Evolutionary conservation across 2,113 vertebrate species (phyloP), one percentile per base, ranked within the genome.

Genomic region (Ailurus styani): DNA sequence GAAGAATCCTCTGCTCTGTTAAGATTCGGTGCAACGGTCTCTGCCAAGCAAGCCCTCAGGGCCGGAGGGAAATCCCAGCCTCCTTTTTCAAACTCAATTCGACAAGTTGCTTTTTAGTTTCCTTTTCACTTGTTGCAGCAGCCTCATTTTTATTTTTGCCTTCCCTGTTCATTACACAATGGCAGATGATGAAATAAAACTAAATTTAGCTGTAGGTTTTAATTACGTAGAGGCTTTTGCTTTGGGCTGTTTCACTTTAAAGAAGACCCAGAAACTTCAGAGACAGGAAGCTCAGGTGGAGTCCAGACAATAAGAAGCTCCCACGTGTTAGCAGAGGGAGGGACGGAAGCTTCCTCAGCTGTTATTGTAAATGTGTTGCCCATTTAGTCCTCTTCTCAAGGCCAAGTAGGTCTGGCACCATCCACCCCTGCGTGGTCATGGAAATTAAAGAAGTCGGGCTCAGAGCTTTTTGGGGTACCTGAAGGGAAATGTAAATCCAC

Each of bases 61-160:
- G 68, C 23, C 29, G 25, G 17, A 27, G 23, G 25, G 54, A 29
- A 96, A 64, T 17, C 52, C 72, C 85, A 18, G 17, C 4, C 66
- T 52, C 7, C 2, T 75, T 62, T 54, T 84, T 42, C 60, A 50
- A 40, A 37, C 40, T 20, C 42, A 2, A 0, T 34, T 14, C n/a
- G 21, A 40, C 79, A 68, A 20, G 29, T 47, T 52, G 20, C 37
- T 4, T 82, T 85, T 88, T 40, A n/a, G 96, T 97, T 97, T 97
- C 96, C 95, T 87, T 98, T 97, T 96, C 77, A 20, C 5, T 66
- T 20, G 11, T 96, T 97, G 27, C 86, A 29, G 95, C 93, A 95
- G 12, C 57, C 87, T 93, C 20, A 0, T 79, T 89, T 31, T 78
- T 97, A 78, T 84, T 88, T 84, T 60, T 40, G 5, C 2, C 34